These are phyloP conservation scores for Tachycineta bicolor DNA, from an alignment of 2,113 vertebrate genomes.

Conservation along the genomic window DNA sequence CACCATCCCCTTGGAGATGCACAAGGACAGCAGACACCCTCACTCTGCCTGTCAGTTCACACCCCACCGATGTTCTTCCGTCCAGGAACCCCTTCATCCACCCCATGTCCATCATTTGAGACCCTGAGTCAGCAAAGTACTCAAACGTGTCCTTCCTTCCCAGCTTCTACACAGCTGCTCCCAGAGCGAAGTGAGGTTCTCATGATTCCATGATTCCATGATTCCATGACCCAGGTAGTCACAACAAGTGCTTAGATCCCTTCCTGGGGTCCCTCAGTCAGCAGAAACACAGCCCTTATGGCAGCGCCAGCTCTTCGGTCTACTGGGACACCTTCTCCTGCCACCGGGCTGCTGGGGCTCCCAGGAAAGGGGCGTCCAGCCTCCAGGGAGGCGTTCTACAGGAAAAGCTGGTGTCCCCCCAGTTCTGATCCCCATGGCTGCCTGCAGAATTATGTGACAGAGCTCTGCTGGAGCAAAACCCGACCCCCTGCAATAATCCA, in stretches of 20 bases:
- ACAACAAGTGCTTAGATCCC: not conserved
- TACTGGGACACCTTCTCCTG: not conserved
- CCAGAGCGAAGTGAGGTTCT: accelerated
- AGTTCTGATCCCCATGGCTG: not conserved
- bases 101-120: not conserved
- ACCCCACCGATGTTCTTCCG: not conserved
- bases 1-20: not conserved
- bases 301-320: not conserved
- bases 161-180: not conserved
- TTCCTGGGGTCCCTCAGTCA: not conserved
- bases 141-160: not conserved
- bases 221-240: not conserved
- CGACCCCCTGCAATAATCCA: accelerated
- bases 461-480: not conserved
- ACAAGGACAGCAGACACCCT: accelerated
- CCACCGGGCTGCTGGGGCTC: not conserved
- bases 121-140: not conserved
- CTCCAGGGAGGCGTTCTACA: not conserved
- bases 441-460: not conserved
- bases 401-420: not conserved
- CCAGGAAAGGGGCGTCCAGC: not conserved
- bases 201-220: no score
- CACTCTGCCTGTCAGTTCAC: not conserved
- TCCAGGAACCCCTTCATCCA: not conserved
- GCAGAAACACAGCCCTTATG: not conserved